phyloP scores from a whole-genome alignment of 2,797 vertebrate species.

The Cynodonichthys magdalenae region DNA sequence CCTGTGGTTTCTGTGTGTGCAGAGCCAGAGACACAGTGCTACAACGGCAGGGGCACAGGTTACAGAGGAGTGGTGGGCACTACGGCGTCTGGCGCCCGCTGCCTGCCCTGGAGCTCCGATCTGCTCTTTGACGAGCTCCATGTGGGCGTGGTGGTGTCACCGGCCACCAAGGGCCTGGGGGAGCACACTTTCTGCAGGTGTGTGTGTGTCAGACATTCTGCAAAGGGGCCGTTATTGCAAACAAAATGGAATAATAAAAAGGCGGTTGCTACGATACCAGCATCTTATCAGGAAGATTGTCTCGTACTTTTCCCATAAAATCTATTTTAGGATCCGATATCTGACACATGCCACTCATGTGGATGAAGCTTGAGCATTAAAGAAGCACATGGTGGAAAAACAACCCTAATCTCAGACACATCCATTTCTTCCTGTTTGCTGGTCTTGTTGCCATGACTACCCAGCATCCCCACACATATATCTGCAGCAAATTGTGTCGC shows the following conservation, averaged over 20 bases:
- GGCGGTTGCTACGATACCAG: not conserved
- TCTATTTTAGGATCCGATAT: constrained; percentile 8
- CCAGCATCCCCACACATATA: constrained; percentile 5
- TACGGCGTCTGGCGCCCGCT: constrained; percentile 82
- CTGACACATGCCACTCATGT: constrained; percentile 12
- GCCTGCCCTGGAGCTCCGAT: constrained; percentile 90
- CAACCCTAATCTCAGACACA: constrained; percentile 21
- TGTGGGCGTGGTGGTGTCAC: constrained; percentile 68
- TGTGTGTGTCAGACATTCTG: constrained; percentile 34
- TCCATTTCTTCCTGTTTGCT: constrained; percentile 13
- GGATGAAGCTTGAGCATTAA: constrained; percentile 5
- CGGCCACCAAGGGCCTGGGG: constrained; percentile 84
- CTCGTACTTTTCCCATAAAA: not conserved
- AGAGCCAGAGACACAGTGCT: constrained; percentile 84
- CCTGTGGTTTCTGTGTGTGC: constrained; percentile 32
- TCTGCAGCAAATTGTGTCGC: constrained; percentile 15
- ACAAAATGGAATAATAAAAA: constrained; percentile 3
- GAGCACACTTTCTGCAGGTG: constrained; percentile 92
- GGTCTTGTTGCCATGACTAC: constrained; percentile 40
- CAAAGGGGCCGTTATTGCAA: not conserved
- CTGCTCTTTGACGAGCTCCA: constrained; percentile 87
- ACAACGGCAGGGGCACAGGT: constrained; percentile 72
- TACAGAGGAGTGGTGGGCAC: constrained; percentile 85
- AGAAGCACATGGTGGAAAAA: constrained; percentile 8
- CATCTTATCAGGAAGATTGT: constrained; percentile 12